Percentiles rank a stretch among this genome's conserved stretches.
Conservation (phyloP, 2,888 invertebrate genomes). For the Drosophila subquinaria region DNA sequence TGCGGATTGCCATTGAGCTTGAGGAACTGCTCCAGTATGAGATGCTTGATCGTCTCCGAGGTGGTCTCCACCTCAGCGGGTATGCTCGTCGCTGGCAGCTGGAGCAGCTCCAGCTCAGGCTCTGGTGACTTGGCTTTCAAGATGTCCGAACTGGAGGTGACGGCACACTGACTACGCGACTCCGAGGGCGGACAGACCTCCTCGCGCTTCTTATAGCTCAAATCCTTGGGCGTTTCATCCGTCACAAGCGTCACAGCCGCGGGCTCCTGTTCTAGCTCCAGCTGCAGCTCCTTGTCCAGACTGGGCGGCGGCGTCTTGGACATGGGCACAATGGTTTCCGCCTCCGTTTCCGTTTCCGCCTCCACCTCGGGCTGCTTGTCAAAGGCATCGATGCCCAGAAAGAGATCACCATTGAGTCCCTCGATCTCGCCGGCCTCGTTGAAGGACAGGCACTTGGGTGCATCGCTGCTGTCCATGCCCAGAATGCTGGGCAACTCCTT, state of each 20-base stretch:
- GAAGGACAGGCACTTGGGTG: slow-evolving; percentile 85
- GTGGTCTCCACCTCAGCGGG: slow-evolving; percentile 87
- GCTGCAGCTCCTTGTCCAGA: slow-evolving; percentile 82
- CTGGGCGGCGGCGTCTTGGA: slow-evolving; percentile 57
- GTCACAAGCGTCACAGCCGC: slow-evolving; percentile 40
- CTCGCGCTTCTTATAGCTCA: slow-evolving; percentile 87
- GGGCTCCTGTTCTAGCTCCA: slow-evolving; percentile 39
- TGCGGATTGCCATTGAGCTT: slow-evolving; percentile 72
- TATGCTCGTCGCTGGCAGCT: slow-evolving; percentile 86
- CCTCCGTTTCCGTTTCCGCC: slow-evolving; percentile 1
- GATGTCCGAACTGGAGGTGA: slow-evolving; percentile 90
- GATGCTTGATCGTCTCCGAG: slow-evolving; percentile 87
- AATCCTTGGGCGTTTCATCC: slow-evolving; percentile 88
- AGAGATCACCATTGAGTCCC: slow-evolving; percentile 83
- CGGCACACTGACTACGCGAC: slow-evolving; percentile 86
- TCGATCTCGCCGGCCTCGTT: slow-evolving; percentile 85
- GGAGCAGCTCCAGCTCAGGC: slow-evolving; percentile 87
- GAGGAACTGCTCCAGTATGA: slow-evolving; percentile 81
- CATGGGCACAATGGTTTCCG: slow-evolving; percentile 19
- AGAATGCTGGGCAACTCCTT: slow-evolving; percentile 89
- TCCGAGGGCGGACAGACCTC: slow-evolving; percentile 82
- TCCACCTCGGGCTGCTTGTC: slow-evolving; percentile 67
- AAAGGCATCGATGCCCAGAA: slow-evolving; percentile 77
- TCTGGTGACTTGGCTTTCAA: slow-evolving; percentile 87
- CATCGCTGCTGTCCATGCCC: slow-evolving; percentile 86